phyloP scores from a whole-genome alignment of 2,888 invertebrate species.

The Papilio gigon region DNA sequence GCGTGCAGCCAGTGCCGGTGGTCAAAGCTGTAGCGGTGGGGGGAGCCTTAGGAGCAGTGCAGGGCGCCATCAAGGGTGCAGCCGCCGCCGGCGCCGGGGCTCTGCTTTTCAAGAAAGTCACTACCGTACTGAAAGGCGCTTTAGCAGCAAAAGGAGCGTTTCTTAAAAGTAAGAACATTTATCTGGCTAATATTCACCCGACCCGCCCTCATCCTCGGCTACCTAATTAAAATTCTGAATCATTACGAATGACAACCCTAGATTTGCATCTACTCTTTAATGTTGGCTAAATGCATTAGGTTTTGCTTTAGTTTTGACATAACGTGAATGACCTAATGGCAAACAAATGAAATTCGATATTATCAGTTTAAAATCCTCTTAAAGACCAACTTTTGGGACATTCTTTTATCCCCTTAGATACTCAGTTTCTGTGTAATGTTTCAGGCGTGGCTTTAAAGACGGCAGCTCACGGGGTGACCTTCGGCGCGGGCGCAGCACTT shows the following conservation, averaged over 20 bases:
- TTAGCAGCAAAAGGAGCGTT: constrained; percentile 46
- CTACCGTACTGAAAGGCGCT: constrained; percentile 41
- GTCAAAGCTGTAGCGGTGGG: constrained; percentile 43
- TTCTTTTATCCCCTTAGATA: too few relatives aligned
- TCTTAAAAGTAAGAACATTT: constrained; percentile 44
- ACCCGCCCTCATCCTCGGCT: too few relatives aligned
- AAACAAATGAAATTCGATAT: too few relatives aligned
- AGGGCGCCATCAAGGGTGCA: constrained; percentile 44
- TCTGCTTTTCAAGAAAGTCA: constrained; percentile 34
- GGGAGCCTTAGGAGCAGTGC: constrained; percentile 43
- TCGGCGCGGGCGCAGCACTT: constrained; percentile 30
- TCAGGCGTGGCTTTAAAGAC: constrained; percentile 23
- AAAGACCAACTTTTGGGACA: too few relatives aligned
- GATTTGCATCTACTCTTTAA: too few relatives aligned
- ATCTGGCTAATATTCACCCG: too few relatives aligned
- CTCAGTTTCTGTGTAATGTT: constrained; percentile 16
- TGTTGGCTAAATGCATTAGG: too few relatives aligned
- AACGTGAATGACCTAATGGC: too few relatives aligned
- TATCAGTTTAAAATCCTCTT: too few relatives aligned
- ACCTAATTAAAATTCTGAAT: too few relatives aligned
- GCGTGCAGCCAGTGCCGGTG: constrained; percentile 48
- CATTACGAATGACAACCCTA: too few relatives aligned
- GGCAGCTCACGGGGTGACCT: constrained; percentile 15
- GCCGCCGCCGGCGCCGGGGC: constrained; percentile 41
- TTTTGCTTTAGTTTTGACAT: too few relatives aligned